Conservation (phyloP, 2,888 invertebrate genomes). For the Temnothorax ravouxi region DNA sequence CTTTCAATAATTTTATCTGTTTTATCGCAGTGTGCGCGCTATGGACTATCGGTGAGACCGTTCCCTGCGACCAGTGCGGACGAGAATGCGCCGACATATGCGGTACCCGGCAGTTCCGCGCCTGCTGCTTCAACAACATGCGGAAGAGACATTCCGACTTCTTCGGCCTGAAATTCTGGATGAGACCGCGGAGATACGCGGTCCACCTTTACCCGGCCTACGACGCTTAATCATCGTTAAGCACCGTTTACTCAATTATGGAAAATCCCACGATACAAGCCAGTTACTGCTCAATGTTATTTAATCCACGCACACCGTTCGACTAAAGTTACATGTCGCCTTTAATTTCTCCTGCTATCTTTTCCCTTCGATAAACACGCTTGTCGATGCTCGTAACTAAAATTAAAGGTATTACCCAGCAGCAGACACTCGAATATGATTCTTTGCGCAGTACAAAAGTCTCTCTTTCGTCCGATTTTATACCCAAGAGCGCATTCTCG, state of each 20-base stretch:
- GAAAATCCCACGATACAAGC: slow-evolving; percentile 15
- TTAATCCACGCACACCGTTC: background rate
- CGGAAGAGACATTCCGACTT: slow-evolving; percentile 86
- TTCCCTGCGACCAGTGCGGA: slow-evolving; percentile 91
- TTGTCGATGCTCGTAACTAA: slow-evolving; percentile 12
- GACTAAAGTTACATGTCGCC: slow-evolving; percentile 25
- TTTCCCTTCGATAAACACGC: background rate
- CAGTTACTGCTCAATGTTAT: slow-evolving; percentile 29
- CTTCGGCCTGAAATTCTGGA: slow-evolving; percentile 74
- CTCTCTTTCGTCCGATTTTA: background rate
- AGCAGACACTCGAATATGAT: slow-evolving; percentile 68
- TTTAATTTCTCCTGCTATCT: background rate
- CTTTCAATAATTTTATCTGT: slow-evolving; percentile 6
- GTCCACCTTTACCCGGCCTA: slow-evolving; percentile 72
- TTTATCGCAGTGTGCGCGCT: slow-evolving; percentile 76
- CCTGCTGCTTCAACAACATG: slow-evolving; percentile 92
- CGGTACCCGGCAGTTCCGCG: slow-evolving; percentile 90
- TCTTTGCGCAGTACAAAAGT: slow-evolving; percentile 67
- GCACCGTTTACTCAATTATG: slow-evolving; percentile 6
- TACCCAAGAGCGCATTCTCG: background rate
- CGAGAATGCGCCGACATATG: slow-evolving; percentile 90
- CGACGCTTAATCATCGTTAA: slow-evolving; percentile 67
- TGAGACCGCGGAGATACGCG: slow-evolving; percentile 70
- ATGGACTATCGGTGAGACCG: slow-evolving; percentile 86
- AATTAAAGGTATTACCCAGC: slow-evolving; percentile 40